A percentile compares a stretch with the other conserved stretches of the same genome.
Conservation (phyloP, 2,888 invertebrate genomes). For the Drosophila niveifrons region DNA sequence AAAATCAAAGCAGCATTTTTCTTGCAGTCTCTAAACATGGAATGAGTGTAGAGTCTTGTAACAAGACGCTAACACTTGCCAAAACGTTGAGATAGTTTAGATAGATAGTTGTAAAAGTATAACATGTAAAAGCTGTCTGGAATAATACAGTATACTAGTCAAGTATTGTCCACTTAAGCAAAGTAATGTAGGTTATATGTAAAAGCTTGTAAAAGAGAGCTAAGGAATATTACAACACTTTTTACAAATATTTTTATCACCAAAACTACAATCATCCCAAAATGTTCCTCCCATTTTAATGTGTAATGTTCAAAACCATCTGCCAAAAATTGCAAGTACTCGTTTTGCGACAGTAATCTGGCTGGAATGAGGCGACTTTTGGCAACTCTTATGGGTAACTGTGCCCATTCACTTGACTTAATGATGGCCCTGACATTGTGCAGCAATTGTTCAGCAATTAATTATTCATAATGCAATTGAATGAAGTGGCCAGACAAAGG, state of each 20-base stretch:
- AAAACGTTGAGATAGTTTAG: no score
- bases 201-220: neutral
- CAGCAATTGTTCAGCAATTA: constrained; percentile 63
- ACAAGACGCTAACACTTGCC: no score
- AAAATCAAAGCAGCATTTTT: no score
- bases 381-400: constrained; percentile 6
- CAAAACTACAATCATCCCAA: neutral
- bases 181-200: neutral
- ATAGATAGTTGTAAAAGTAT: no score
- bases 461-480: constrained; percentile 74
- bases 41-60: no score
- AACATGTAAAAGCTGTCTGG: constrained; percentile 9
- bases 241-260: neutral
- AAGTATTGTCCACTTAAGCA: neutral
- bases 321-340: neutral
- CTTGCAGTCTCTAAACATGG: no score
- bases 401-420: constrained; percentile 55
- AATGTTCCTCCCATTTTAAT: neutral
- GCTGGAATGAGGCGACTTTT: neutral
- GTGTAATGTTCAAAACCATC: neutral
- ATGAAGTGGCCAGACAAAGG: constrained; percentile 48
- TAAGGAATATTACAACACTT: neutral
- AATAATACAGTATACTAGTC: no score
- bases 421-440: constrained; percentile 65
- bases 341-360: neutral